Conservation (phyloP, 2,113 vertebrate genomes). For the Alectura lathami region DNA sequence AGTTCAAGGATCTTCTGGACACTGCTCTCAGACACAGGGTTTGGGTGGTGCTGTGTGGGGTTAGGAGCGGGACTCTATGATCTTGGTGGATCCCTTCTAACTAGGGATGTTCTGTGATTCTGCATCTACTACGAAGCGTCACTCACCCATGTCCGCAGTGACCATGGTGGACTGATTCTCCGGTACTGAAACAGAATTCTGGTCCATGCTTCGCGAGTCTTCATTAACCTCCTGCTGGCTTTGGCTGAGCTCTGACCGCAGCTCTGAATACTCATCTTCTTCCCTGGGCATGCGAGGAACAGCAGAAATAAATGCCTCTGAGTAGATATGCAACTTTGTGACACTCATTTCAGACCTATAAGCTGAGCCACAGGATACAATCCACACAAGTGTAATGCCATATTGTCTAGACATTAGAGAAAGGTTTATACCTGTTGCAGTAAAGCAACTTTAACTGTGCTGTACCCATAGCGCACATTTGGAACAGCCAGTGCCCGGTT, state of each 20-base stretch:
- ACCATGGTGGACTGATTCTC: conserved; percentile 89
- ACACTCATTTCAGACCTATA: not conserved
- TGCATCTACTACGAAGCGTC: not conserved
- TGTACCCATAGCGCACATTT: rapidly evolving
- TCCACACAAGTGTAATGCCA: not conserved
- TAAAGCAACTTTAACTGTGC: not conserved
- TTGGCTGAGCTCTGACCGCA: conserved; percentile 86
- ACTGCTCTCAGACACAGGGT: too few relatives aligned
- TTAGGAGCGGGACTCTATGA: too few relatives aligned
- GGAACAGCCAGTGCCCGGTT: not conserved
- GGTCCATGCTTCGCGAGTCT: conserved; percentile 83
- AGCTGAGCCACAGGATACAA: not conserved
- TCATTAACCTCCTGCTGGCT: conserved; percentile 86
- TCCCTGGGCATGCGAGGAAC: conserved; percentile 74
- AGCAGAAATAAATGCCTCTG: not conserved
- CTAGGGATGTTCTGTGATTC: not conserved
- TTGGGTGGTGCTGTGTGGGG: too few relatives aligned
- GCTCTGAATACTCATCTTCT: conserved; percentile 87
- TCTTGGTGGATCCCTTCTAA: too few relatives aligned
- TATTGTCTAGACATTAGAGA: not conserved
- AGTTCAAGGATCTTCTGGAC: too few relatives aligned
- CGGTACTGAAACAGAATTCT: conserved; percentile 83
- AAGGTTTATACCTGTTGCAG: not conserved
- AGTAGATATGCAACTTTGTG: rapidly evolving
- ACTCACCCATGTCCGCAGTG: conserved; percentile 86